Evolutionary conservation across 2,888 invertebrate species (phyloP).

Genomic region (Xanthorhoe spadicearia): DNA sequence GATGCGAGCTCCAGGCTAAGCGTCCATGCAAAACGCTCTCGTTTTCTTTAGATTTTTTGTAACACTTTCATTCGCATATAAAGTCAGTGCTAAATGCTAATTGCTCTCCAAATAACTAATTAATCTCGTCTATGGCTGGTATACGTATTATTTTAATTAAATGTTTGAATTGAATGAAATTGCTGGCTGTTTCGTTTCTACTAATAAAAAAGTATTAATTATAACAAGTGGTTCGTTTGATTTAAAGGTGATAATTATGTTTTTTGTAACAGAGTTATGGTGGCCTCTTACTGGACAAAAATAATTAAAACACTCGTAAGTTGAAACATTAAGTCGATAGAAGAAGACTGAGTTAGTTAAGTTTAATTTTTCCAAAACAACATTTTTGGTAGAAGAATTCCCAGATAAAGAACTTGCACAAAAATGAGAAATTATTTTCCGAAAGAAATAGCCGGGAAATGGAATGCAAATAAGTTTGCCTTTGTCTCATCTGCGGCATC

Average conservation of each 20-base stretch:
- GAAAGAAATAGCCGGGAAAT: slow-evolving; percentile 13
- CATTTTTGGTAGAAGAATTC: not conserved
- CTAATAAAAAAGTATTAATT: not conserved
- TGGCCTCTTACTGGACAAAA: too few relatives aligned
- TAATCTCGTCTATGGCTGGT: slow-evolving; percentile 26
- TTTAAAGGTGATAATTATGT: too few relatives aligned
- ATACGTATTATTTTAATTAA: slow-evolving; percentile 23
- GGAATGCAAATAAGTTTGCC: slow-evolving; percentile 18
- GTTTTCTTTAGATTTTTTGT: slow-evolving; percentile 27
- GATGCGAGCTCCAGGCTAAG: slow-evolving; percentile 4
- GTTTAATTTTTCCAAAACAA: too few relatives aligned
- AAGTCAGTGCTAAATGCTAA: slow-evolving; percentile 48
- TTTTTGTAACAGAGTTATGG: too few relatives aligned
- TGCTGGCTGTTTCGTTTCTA: not conserved
- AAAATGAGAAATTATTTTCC: not conserved
- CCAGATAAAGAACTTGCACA: not conserved
- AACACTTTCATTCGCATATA: slow-evolving; percentile 47
- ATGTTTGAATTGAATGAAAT: slow-evolving; percentile 20
- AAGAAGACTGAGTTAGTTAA: too few relatives aligned
- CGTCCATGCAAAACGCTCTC: slow-evolving; percentile 24
- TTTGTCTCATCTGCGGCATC: slow-evolving; percentile 9
- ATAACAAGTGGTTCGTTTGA: not conserved
- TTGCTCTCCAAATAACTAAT: slow-evolving; percentile 43
- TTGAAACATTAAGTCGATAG: too few relatives aligned
- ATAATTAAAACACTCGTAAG: too few relatives aligned